Conservation (phyloP, 2,797 vertebrate species). For the Diceros bicornis region DNA sequence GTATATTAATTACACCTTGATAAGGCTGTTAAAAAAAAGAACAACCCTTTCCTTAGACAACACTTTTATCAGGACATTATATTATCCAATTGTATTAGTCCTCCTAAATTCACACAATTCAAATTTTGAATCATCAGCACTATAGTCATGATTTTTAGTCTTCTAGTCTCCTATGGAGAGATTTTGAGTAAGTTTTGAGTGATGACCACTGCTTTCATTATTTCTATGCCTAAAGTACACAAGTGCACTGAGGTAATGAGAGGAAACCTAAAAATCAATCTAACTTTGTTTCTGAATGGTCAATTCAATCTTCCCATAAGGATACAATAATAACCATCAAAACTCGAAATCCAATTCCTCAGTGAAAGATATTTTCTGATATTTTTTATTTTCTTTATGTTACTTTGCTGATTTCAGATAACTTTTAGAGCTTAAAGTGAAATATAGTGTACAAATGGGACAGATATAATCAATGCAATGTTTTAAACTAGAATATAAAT, state of each 20-base stretch:
- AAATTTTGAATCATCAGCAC: not conserved
- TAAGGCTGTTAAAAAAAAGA: not conserved
- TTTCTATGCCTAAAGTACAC: not conserved
- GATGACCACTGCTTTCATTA: not conserved
- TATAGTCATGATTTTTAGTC: not conserved
- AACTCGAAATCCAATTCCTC: not conserved
- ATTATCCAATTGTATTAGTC: not conserved
- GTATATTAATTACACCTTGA: not conserved
- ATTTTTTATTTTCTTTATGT: not conserved
- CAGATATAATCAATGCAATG: not conserved
- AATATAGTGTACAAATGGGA: not conserved
- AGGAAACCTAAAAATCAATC: not conserved
- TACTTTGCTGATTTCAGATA: not conserved
- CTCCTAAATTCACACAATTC: not conserved
- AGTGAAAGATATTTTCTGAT: not conserved
- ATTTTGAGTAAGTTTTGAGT: not conserved
- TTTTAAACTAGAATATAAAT: not conserved
- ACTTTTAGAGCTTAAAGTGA: not conserved
- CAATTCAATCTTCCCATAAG: not conserved
- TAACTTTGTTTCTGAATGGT: not conserved
- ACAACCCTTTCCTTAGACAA: not conserved
- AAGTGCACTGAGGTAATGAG: not conserved
- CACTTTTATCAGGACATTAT: not conserved
- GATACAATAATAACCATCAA: not conserved
- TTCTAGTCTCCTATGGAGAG: not conserved